Percentiles rank a stretch among this genome's conserved stretches.
Evolutionary conservation across 2,797 vertebrate species (phyloP).

Genomic region (Lepus townsendii): DNA sequence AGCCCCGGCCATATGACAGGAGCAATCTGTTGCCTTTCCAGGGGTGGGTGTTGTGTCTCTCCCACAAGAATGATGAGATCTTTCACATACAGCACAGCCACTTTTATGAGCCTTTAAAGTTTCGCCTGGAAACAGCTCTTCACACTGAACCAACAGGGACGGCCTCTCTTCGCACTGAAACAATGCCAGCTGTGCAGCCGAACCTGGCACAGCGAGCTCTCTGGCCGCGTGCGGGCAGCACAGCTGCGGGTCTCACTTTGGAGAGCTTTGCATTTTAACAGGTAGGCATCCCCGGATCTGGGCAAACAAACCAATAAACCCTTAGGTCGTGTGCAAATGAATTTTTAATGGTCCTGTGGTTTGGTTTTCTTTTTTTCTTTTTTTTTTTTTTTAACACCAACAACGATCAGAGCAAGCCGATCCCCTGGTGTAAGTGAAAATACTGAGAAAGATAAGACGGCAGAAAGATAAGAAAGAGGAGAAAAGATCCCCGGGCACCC

Average conservation of each 20-base stretch:
- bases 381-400: not conserved
- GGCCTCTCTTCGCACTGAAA: slow-evolving; percentile 71
- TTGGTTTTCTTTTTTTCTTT: too few species aligned
- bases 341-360: not conserved
- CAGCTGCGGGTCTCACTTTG: not conserved
- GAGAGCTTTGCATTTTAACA: slow-evolving; percentile 55
- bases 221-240: not conserved
- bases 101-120: slow-evolving; percentile 87
- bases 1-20: slow-evolving; percentile 85
- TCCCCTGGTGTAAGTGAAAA: not conserved
- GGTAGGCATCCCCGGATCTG: not conserved
- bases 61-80: slow-evolving; percentile 84
- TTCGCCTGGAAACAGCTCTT: slow-evolving; percentile 86
- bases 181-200: slow-evolving; percentile 63
- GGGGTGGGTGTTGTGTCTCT: slow-evolving; percentile 78
- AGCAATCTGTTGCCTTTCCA: slow-evolving; percentile 89
- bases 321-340: not conserved
- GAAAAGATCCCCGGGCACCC: not conserved
- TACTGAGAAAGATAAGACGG: slow-evolving; percentile 14
- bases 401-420: slow-evolving; percentile 20
- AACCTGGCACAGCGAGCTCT: slow-evolving; percentile 69
- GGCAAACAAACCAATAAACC: slow-evolving; percentile 62
- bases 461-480: not conserved
- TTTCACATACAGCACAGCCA: slow-evolving; percentile 84
- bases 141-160: slow-evolving; percentile 84